These are phyloP conservation scores for Cephalopholis sonnerati DNA, from an alignment of 2,113 vertebrate species.

Conservation along the genomic window DNA sequence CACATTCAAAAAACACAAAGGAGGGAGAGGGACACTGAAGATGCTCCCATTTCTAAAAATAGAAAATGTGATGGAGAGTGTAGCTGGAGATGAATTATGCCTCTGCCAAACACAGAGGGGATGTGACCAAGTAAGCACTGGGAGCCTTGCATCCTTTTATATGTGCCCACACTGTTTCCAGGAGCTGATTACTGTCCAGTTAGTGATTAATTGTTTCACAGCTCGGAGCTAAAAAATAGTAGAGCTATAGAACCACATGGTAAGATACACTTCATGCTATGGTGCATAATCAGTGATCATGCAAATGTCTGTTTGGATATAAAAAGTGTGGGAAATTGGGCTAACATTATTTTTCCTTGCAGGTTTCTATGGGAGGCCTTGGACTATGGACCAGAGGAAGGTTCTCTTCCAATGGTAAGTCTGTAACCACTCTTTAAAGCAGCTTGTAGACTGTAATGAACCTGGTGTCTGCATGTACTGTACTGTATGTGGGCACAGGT, in stretches of 20 bases:
- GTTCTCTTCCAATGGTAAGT: conserved; percentile 91
- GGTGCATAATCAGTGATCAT: neutral
- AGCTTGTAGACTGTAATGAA: neutral
- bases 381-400: conserved; percentile 91
- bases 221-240: neutral
- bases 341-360: conserved; percentile 11
- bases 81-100: conserved; percentile 62
- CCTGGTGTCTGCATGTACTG: neutral
- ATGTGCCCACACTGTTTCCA: neutral
- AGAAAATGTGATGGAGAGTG: conserved; percentile 62
- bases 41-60: conserved; percentile 75
- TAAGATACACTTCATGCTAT: too few species aligned
- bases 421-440: neutral
- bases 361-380: conserved; percentile 92
- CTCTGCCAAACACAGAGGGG: conserved; percentile 49
- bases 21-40: conserved; percentile 53
- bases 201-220: conserved; percentile 16
- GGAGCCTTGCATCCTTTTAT: conserved; percentile 3
- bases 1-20: conserved; percentile 57
- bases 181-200: neutral
- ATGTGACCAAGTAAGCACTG: conserved; percentile 30
- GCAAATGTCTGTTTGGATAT: neutral
- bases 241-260: neutral
- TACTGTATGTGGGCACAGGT: neutral
- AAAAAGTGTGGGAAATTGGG: neutral